These are phyloP conservation scores for Poecilia wingei DNA, from an alignment of 2,797 vertebrate genomes.

Conservation along the genomic window DNA sequence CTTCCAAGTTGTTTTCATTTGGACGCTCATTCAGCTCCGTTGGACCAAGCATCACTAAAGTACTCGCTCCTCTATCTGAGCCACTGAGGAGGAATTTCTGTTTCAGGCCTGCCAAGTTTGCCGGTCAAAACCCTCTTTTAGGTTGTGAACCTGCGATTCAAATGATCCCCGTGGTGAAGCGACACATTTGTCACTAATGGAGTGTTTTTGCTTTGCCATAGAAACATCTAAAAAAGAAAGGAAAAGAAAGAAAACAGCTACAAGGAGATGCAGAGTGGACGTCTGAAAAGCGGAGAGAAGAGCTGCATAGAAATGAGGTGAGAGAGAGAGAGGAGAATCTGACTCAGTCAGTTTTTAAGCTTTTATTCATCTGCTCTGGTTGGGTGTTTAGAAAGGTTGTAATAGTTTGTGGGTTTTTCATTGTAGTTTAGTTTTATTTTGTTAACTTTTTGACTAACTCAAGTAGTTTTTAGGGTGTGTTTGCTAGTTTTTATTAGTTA, in stretches of 20 bases:
- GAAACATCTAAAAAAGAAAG: constrained; percentile 15
- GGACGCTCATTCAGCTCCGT: constrained; percentile 15
- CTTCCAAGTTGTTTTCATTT: constrained; percentile 8
- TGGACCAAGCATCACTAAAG: constrained; percentile 11
- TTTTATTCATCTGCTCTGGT: constrained; percentile 1
- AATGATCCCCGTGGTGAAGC: background rate
- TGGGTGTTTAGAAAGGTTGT: background rate
- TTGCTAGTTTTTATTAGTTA: no score
- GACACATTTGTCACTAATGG: constrained; percentile 7
- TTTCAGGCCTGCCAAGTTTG: constrained; percentile 18
- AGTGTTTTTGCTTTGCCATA: constrained; percentile 20
- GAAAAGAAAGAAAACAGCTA: constrained; percentile 1
- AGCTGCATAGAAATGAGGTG: constrained; percentile 40
- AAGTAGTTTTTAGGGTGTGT: no score
- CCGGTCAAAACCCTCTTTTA: constrained; percentile 8
- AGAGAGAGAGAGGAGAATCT: background rate
- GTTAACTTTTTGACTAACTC: no score
- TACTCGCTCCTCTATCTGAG: constrained; percentile 6
- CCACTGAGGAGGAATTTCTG: constrained; percentile 11
- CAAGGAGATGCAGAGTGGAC: constrained; percentile 27
- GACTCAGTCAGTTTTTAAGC: background rate
- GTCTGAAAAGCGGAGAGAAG: constrained; percentile 12
- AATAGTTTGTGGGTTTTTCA: no score
- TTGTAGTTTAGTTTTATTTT: no score
- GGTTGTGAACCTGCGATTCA: background rate